Evolutionary conservation across 2,113 vertebrate genomes (phyloP).

Genomic region (Dicaeum eximium): DNA sequence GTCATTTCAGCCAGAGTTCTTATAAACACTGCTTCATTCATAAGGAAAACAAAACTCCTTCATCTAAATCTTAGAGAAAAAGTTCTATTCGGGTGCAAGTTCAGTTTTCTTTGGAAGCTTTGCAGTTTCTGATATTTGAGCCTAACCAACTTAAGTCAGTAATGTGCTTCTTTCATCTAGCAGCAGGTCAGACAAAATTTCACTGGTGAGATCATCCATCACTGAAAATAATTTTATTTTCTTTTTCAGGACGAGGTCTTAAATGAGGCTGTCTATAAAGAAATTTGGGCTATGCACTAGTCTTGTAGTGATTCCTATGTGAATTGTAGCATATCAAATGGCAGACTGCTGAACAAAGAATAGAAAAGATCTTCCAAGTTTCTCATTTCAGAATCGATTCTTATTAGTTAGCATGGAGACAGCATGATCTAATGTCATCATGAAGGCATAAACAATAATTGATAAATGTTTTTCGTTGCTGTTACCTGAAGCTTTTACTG

Average conservation of each 20-base stretch:
- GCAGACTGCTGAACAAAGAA: neutral
- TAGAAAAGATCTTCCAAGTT: neutral
- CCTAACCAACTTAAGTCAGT: neutral
- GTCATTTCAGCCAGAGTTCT: neutral
- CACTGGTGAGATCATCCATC: neutral
- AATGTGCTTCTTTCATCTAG: neutral
- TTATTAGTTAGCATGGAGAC: neutral
- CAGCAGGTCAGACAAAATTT: neutral
- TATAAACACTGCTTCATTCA: neutral
- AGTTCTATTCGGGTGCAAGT: neutral
- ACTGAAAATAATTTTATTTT: neutral
- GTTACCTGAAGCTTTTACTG: neutral
- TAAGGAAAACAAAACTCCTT: neutral
- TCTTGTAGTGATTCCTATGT: neutral
- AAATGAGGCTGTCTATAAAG: constrained; percentile 2
- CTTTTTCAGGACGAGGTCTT: neutral
- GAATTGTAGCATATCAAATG: neutral
- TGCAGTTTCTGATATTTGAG: neutral
- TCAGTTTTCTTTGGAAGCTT: neutral
- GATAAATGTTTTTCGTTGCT: neutral
- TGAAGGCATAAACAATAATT: neutral
- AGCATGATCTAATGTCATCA: neutral
- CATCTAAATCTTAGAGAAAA: neutral
- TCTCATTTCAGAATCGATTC: neutral
- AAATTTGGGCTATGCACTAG: neutral